Base-by-base conservation (phyloP, 2,888 invertebrate species). In the Mimumesa dahlbomi region DNA sequence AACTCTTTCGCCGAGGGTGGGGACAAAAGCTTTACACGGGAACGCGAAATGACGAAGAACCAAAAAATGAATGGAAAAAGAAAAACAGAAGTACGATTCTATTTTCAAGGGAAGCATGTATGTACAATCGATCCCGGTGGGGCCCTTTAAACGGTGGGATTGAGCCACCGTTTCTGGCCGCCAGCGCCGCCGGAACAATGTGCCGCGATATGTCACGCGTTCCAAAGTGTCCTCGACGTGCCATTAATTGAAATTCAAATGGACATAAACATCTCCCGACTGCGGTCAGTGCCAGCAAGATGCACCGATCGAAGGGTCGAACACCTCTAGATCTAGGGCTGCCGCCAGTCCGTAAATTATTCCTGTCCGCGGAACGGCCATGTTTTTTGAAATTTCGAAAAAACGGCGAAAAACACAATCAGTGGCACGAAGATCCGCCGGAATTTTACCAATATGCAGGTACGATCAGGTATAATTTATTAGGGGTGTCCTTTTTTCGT, bases 201-300 rank as follows among this genome's bases (percentile, higher is more conserved):
- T 74, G 59, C 74, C 76, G 77, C 81, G 75, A 82, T 81, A 81
- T 79, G 82, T 81, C 81, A 81, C 79, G 79, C 82, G 75, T 73
- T 68, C 79, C 81, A 81, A 84, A 82, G 77, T 81, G 79, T 82
- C 77, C 79, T 75, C 77, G 83, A 80, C 81, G 74, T 77, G 76
- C 80, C 78, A 82, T 83, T 83, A 83, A 83, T 83, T 83, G 83
- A 77, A 83, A 83, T 83, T 81, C 81, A 82, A 83, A 82, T 82
- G 81, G 77, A 81, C 77, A 79, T 73, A 78, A 78, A 78, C 78
- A 78, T 78, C 78, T 76, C 75, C 57, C 63, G 74, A 38, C 61
- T 63, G 70, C 57, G 59, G 29, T 65, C 62, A 70, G 62, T 50
- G 62, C 49, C 59, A 68, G 69, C 77, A 76, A 76, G 77, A 76